Percentiles rank a stretch among this genome's conserved stretches.
phyloP scores from a whole-genome alignment of 2,113 vertebrate species.

The Sylvilagus bachmani region DNA sequence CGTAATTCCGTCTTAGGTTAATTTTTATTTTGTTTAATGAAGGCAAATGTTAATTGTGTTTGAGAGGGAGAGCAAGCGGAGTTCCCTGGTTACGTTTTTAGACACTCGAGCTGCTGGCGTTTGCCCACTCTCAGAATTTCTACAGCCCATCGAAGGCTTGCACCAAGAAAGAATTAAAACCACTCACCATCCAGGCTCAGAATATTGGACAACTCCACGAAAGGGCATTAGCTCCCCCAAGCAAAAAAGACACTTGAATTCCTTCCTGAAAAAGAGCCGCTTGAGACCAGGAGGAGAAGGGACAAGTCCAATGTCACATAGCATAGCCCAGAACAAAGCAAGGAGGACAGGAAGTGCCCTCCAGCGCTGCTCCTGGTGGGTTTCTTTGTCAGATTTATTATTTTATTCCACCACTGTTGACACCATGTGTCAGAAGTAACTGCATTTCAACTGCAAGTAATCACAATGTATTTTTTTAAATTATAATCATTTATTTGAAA shows the following conservation, averaged over 20 bases:
- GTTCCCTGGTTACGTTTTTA: neutral
- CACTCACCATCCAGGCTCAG: too few relatives aligned
- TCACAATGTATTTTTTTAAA: neutral
- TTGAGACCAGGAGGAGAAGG: fast-evolving
- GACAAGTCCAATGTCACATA: fast-evolving
- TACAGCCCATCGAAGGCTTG: neutral
- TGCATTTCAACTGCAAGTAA: neutral
- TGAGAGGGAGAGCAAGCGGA: neutral
- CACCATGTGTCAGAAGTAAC: neutral
- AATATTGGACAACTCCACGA: neutral
- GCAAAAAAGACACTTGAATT: neutral
- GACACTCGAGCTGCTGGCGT: too few relatives aligned
- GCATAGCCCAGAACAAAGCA: too few relatives aligned
- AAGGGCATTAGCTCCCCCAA: neutral
- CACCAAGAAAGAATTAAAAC: neutral
- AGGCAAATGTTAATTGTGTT: neutral
- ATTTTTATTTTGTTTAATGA: constrained; percentile 11
- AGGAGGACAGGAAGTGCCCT: fast-evolving
- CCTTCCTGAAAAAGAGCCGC: neutral
- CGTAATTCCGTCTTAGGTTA: neutral
- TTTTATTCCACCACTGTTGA: neutral
- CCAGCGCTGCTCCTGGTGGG: neutral
- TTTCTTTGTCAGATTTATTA: neutral
- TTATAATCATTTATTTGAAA: too few relatives aligned
- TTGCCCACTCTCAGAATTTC: neutral